Evolutionary conservation across 1,140 invertebrate species (phyloP).

Genomic region (Zelostemma sp.): DNA sequence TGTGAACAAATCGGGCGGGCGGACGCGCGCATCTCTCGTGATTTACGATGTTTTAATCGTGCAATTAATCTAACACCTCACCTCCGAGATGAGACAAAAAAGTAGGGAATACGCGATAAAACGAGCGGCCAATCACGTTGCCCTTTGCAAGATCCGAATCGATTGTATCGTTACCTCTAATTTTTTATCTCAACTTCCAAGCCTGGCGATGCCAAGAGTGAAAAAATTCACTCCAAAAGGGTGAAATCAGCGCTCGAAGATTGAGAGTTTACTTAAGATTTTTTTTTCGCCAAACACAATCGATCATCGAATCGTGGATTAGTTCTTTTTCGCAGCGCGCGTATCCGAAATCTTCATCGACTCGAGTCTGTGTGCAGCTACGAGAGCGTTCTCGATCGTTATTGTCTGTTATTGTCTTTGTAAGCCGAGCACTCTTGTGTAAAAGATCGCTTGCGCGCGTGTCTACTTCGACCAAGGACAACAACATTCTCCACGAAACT

Average conservation of each 20-base stretch:
- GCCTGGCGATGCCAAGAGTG: too few relatives aligned
- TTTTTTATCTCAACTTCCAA: too few relatives aligned
- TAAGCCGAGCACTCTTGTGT: slow-evolving; percentile 38
- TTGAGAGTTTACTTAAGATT: too few relatives aligned
- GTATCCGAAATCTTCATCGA: too few relatives aligned
- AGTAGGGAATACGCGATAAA: slow-evolving; percentile 15
- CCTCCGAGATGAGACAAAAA: slow-evolving; percentile 37
- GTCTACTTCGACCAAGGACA: slow-evolving; percentile 60
- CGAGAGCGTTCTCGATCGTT: slow-evolving; percentile 34
- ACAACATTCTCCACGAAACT: slow-evolving; percentile 68
- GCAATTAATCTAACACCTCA: slow-evolving; percentile 70
- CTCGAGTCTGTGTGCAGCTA: slow-evolving; percentile 35
- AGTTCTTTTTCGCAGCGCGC: too few relatives aligned
- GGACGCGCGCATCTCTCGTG: slow-evolving; percentile 61
- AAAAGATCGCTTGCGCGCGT: slow-evolving; percentile 51
- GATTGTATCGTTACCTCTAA: neutral
- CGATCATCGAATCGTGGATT: too few relatives aligned
- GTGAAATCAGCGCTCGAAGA: too few relatives aligned
- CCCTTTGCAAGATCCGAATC: neutral
- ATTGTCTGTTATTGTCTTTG: slow-evolving; percentile 50
- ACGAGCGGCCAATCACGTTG: slow-evolving; percentile 17
- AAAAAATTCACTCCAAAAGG: too few relatives aligned
- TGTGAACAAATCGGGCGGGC: slow-evolving; percentile 29
- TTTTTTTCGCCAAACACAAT: too few relatives aligned
- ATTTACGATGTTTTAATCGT: slow-evolving; percentile 69